Conservation (phyloP, 2,797 vertebrate species). For the Platyrinchus mystaceus region DNA sequence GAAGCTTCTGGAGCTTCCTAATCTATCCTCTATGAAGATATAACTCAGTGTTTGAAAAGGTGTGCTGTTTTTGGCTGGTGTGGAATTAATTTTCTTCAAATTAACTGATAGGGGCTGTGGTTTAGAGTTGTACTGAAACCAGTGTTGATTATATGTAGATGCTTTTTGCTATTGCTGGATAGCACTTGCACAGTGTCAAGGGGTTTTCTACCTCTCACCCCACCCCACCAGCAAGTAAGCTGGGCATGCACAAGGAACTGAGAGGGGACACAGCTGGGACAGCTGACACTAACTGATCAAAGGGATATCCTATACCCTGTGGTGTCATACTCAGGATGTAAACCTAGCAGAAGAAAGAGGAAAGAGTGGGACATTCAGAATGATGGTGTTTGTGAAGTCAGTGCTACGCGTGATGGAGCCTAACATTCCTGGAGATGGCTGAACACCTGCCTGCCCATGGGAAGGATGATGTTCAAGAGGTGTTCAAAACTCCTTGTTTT, state of each 20-base stretch:
- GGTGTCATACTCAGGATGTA: not conserved
- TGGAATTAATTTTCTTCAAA: not conserved
- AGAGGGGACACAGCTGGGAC: not conserved
- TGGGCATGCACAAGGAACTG: not conserved
- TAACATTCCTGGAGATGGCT: not conserved
- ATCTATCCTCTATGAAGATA: not conserved
- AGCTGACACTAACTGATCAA: not conserved
- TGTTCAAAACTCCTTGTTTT: not conserved
- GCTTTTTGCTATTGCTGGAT: not conserved
- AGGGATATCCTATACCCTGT: not conserved
- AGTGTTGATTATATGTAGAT: not conserved
- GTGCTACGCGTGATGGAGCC: fast-evolving
- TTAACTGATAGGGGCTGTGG: not conserved
- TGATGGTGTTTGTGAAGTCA: not conserved
- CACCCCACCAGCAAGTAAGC: not conserved
- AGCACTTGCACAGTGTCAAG: not conserved
- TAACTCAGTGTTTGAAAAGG: not conserved
- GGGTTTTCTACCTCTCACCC: not conserved
- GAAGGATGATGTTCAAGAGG: not conserved
- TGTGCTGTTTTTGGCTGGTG: not conserved
- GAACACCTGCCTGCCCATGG: not conserved
- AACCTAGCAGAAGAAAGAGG: not conserved
- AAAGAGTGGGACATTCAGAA: not conserved
- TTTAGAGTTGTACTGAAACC: not conserved
- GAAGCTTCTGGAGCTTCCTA: not conserved